phyloP scores from a whole-genome alignment of 53 echinoderm and acorn worm species.

The Pentamera pediparva region DNA sequence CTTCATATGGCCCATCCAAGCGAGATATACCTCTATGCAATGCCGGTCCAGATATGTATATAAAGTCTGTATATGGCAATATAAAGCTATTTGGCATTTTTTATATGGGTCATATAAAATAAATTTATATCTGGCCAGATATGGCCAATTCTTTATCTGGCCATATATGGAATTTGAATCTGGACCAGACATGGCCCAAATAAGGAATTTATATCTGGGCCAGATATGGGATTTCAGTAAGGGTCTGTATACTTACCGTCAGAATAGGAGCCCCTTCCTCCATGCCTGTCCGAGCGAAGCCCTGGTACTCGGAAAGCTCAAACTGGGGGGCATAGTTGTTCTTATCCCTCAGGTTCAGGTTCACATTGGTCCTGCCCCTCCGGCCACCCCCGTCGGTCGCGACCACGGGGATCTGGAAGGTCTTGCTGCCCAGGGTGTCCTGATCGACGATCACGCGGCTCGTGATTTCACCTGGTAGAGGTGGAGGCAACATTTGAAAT shows the following conservation, averaged over 20 bases:
- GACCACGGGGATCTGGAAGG: constrained; percentile 70
- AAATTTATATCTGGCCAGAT: too few relatives aligned
- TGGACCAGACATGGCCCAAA: too few relatives aligned
- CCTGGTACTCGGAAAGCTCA: constrained; percentile 70
- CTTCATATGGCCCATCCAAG: too few relatives aligned
- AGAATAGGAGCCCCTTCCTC: constrained; percentile 48
- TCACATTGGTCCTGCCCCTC: constrained; percentile 75
- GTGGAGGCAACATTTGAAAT: too few relatives aligned
- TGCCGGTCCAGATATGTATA: too few relatives aligned
- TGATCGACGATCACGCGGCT: constrained; percentile 60
- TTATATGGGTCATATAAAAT: too few relatives aligned
- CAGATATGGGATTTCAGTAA: not conserved
- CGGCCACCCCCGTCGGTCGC: constrained; percentile 78
- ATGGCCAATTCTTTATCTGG: too few relatives aligned
- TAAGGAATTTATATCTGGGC: too few relatives aligned
- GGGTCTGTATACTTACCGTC: constrained; percentile 45
- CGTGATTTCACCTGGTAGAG: constrained; percentile 69
- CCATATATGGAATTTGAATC: too few relatives aligned
- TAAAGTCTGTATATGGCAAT: too few relatives aligned
- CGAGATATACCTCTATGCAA: too few relatives aligned
- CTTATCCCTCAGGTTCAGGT: constrained; percentile 73
- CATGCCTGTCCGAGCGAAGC: constrained; percentile 39
- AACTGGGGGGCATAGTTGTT: constrained; percentile 82
- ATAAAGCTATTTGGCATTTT: too few relatives aligned
- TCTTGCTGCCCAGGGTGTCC: constrained; percentile 54